phyloP scores from a whole-genome alignment of 2,797 vertebrate species.

The Amniataba percoides region DNA sequence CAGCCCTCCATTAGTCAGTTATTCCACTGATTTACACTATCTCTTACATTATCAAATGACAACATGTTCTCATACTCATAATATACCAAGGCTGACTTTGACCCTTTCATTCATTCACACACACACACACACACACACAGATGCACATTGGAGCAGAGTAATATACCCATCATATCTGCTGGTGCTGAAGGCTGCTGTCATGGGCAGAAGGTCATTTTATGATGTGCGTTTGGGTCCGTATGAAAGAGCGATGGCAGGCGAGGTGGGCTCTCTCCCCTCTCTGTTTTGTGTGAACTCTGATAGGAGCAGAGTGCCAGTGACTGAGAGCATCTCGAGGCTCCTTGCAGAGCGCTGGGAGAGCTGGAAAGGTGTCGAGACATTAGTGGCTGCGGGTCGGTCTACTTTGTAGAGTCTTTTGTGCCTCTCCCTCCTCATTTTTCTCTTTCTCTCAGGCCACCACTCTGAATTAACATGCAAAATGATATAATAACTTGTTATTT shows the following conservation, averaged over 20 bases:
- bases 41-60: constrained; percentile 61
- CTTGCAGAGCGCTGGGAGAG: constrained; percentile 17
- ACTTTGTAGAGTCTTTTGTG: neutral
- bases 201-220: constrained; percentile 69
- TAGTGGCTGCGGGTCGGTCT: too few relatives aligned
- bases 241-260: constrained; percentile 69
- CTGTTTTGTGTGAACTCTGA: constrained; percentile 58
- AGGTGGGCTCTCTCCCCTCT: constrained; percentile 38
- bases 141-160: constrained; percentile 43
- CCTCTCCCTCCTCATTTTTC: neutral
- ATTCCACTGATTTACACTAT: constrained; percentile 51
- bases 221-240: constrained; percentile 40
- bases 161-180: constrained; percentile 71
- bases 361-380: constrained; percentile 39
- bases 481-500: neutral
- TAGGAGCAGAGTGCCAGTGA: constrained; percentile 48
- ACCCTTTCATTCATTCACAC: constrained; percentile 18
- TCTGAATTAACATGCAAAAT: neutral
- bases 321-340: constrained; percentile 21
- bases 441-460: neutral
- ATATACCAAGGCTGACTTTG: constrained; percentile 39
- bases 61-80: constrained; percentile 64
- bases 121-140: constrained; percentile 33
- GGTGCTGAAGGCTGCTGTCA: constrained; percentile 80
- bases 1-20: constrained; percentile 51